These are phyloP conservation scores for Plumapathes pennacea DNA, from an alignment of 92 coral and sea anemone genomes.

Conservation along the genomic window DNA sequence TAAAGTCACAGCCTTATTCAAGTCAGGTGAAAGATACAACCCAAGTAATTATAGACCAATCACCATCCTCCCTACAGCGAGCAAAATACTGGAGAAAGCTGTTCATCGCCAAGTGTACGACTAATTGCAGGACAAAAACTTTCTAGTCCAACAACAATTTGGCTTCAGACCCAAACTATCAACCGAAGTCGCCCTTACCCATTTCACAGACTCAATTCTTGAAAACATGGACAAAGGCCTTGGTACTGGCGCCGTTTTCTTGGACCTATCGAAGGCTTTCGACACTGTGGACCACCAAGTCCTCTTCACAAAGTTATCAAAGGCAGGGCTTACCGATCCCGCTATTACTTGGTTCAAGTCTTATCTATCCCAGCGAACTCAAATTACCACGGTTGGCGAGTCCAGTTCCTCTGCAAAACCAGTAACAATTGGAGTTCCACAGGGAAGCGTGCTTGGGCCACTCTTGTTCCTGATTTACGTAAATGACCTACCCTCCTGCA, in stretches of 20 bases:
- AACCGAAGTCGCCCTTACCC: slow-evolving; percentile 24
- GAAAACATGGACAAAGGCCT: slow-evolving; percentile 8
- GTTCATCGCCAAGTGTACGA: slow-evolving; percentile 14
- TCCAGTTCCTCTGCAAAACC: slow-evolving; percentile 8
- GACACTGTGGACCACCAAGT: slow-evolving; percentile 9
- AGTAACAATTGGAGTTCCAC: slow-evolving; percentile 18
- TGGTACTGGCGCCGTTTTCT: slow-evolving; percentile 6
- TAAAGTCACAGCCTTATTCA: slow-evolving; percentile 29
- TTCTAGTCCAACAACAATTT: slow-evolving; percentile 10
- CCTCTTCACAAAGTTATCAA: not conserved
- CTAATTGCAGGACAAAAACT: not conserved
- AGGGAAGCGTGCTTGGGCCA: slow-evolving; percentile 16
- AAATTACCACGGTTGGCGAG: slow-evolving; percentile 11
- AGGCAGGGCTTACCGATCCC: not conserved
- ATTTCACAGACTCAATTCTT: slow-evolving; percentile 22
- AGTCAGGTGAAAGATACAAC: slow-evolving; percentile 21
- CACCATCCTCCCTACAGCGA: slow-evolving; percentile 28
- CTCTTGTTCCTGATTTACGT: slow-evolving; percentile 4
- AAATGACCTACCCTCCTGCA: slow-evolving; percentile 4
- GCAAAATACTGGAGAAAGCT: slow-evolving; percentile 30
- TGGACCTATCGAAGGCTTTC: slow-evolving; percentile 9
- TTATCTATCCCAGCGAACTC: slow-evolving; percentile 2
- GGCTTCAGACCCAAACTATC: slow-evolving; percentile 18
- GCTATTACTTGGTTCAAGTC: slow-evolving; percentile 6
- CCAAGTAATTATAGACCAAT: slow-evolving; percentile 41